Evolutionary conservation across 1,140 invertebrate species (phyloP).

Genomic region (Holcopasites calliopsidis): DNA sequence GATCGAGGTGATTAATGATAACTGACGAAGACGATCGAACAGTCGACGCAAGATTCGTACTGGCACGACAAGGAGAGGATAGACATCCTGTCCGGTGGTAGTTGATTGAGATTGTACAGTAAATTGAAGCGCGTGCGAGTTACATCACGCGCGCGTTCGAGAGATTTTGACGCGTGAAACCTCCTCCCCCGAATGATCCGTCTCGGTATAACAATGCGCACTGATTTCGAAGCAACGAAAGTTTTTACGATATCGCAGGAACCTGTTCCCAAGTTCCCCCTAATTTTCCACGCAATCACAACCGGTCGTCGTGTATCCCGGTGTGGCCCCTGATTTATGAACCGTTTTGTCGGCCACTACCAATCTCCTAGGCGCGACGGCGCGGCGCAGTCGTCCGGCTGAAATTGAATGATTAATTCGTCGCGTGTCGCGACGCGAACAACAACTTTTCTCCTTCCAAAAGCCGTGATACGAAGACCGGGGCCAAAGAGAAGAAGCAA

Average conservation of each 20-base stretch:
- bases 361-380: not conserved
- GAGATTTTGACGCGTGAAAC: too few species aligned
- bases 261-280: too few species aligned
- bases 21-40: constrained; percentile 20
- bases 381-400: not conserved
- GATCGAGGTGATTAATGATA: constrained; percentile 25
- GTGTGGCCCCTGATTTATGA: constrained; percentile 17
- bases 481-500: not conserved
- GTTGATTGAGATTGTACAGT: constrained; percentile 7
- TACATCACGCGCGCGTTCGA: not conserved
- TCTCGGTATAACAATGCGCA: too few species aligned
- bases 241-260: too few species aligned
- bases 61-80: not conserved
- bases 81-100: not conserved
- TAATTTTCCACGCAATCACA: too few species aligned
- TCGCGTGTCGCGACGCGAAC: not conserved
- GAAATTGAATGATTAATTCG: constrained; percentile 14
- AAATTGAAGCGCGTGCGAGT: not conserved
- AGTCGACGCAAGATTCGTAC: not conserved
- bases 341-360: not conserved
- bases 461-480: too few species aligned
- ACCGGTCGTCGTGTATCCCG: not conserved
- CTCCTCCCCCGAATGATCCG: too few species aligned
- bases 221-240: too few species aligned
- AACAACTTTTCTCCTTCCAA: too few species aligned